Percentiles rank a stretch among this genome's conserved stretches.
Conservation (phyloP, 2,797 vertebrate species). For the Pipistrellus pipistrellus region DNA sequence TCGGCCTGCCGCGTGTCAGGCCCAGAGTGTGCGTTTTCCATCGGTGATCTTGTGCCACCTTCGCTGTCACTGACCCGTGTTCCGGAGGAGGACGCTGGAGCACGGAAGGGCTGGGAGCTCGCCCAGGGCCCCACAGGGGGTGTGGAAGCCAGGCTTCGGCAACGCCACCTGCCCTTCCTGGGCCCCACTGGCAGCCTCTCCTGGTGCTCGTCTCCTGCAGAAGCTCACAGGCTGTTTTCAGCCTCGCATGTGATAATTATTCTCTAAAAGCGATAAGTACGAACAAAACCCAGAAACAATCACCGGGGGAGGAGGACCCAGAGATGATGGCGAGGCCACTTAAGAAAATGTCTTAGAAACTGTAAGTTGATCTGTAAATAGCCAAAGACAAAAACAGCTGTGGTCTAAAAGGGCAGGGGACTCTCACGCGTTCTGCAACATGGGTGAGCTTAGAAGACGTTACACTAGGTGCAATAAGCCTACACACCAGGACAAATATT, state of each 20-base stretch:
- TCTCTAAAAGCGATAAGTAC: not conserved
- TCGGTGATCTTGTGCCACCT: not conserved
- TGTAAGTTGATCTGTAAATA: not conserved
- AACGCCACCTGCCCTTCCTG: not conserved
- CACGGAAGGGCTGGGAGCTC: not conserved
- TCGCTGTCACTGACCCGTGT: not conserved
- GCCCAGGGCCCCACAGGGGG: not conserved
- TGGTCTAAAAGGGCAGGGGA: not conserved
- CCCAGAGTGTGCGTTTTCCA: rapidly evolving
- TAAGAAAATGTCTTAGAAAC: not conserved
- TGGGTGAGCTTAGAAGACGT: not conserved
- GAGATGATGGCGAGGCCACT: not conserved
- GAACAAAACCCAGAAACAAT: not conserved
- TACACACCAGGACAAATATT: not conserved
- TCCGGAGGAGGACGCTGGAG: not conserved
- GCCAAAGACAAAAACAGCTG: not conserved
- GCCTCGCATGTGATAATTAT: not conserved
- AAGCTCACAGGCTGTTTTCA: not conserved
- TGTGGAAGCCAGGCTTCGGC: not conserved
- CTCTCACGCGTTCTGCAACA: not conserved
- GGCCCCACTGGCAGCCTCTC: not conserved
- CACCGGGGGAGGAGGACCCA: not conserved
- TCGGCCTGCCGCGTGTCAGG: not conserved
- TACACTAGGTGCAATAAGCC: not conserved
- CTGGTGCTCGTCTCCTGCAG: not conserved